These are phyloP conservation scores for Nannospalax galili DNA, from an alignment of 2,113 vertebrate species.

Conservation along the genomic window DNA sequence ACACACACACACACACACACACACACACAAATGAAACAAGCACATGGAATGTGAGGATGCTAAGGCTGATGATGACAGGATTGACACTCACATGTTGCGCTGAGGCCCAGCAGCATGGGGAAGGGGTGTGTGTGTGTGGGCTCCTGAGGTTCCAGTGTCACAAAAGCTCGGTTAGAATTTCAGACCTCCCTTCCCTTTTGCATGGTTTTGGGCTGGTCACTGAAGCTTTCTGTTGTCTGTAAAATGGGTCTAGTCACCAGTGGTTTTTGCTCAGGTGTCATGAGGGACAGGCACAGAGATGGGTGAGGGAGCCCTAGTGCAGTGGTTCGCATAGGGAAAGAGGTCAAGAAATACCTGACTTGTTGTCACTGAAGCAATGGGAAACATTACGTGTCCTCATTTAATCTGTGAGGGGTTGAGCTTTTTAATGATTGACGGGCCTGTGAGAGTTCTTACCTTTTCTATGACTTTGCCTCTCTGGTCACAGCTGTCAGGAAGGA, in stretches of 20 bases:
- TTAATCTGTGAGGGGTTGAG: neutral
- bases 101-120: too few species aligned
- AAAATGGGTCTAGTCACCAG: neutral
- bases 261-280: neutral
- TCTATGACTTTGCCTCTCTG: neutral
- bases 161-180: neutral
- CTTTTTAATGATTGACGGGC: too few species aligned
- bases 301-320: too few species aligned
- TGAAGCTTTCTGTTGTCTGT: neutral
- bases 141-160: too few species aligned
- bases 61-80: accelerated
- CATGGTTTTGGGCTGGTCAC: neutral
- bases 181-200: neutral
- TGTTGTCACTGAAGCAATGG: neutral
- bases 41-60: accelerated
- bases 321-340: neutral
- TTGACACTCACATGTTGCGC: too few species aligned
- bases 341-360: neutral
- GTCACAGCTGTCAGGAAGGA: neutral
- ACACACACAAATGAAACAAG: too few species aligned
- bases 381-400: neutral
- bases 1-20: too few species aligned
- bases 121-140: too few species aligned
- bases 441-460: neutral
- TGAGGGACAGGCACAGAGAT: too few species aligned